Base-by-base conservation (phyloP, 2,888 invertebrate species). In the Pseudococcus longispinus region DNA sequence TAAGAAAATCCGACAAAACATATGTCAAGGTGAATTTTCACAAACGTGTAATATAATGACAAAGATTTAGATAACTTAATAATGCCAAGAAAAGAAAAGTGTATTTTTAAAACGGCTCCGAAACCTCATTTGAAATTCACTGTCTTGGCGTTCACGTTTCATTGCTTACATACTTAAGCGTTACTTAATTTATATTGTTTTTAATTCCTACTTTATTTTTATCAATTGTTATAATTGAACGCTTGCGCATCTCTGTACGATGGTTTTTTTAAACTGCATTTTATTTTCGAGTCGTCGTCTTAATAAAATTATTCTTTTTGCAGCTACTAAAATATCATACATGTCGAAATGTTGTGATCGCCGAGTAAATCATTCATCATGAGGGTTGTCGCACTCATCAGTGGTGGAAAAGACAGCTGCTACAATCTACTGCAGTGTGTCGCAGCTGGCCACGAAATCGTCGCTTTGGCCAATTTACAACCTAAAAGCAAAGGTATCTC, bases 401-500 rank as follows among this genome's bases (percentile, higher is more conserved):
- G 98, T 92, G 99, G 99, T 89, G 99, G 99, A 89, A 99, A 99
- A 92, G 99, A 99, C 92, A 99, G 98, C 92, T 98, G 97, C 92
- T 99, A 96, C 92, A 99, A 98, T 91, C 96, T 99, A 96, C 95
- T 99, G 95, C 97, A 98, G 93, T 98, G 98, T 92, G 94, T 97
- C 89, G 95, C 95, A 89, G 96, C 97, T 90, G 98, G 98, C 85
- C 99, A 99, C 92, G 93, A 95, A 89, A 95, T 99, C 89, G 96
- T 98, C 87, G 99, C 98, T 60, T 92, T 99, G 90, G 99, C 98
- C 89, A 99, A 99, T 93, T 93, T 99, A 89, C 94, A 95, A 92
- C 99, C 98, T 88, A 93, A 93, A 91, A 94, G 92, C 91, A 94
- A 94, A 94, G 96, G 96, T 94, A 92, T 1, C 23, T 9, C 9